A percentile compares a stretch with the other conserved stretches of the same genome.
These are phyloP conservation scores for Eospalax fontanierii DNA, from an alignment of 2,797 vertebrate genomes.

Conservation along the genomic window DNA sequence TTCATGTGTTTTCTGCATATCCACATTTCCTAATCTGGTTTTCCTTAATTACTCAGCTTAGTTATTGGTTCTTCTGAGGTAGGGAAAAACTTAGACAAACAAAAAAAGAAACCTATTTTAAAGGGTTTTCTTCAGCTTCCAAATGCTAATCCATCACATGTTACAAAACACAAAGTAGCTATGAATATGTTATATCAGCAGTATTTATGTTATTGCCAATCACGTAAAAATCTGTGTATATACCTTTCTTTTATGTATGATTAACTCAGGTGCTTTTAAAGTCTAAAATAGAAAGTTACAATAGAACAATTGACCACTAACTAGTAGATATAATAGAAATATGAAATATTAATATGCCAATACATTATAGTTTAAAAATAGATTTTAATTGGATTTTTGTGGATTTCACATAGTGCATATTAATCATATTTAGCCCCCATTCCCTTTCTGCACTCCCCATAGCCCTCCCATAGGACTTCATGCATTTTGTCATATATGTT, in stretches of 20 bases:
- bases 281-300: neutral
- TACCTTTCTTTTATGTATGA: neutral
- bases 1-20: neutral
- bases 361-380: too few species aligned
- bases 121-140: neutral
- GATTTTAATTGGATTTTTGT: too few species aligned
- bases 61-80: neutral
- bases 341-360: neutral
- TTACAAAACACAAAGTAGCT: neutral
- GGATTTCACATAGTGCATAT: too few species aligned
- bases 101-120: neutral
- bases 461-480: too few species aligned
- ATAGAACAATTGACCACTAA: neutral
- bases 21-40: neutral
- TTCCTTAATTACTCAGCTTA: constrained; percentile 29
- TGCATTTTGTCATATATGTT: too few species aligned
- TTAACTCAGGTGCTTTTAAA: neutral
- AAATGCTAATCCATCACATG: neutral
- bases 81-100: neutral
- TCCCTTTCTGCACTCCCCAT: too few species aligned
- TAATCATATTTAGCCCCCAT: too few species aligned
- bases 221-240: neutral
- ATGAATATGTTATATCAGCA: neutral
- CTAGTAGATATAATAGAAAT: neutral
- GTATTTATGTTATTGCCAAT: neutral